phyloP scores from a whole-genome alignment of 92 coral and sea anemone genomes.

The Palythoa grandis region DNA sequence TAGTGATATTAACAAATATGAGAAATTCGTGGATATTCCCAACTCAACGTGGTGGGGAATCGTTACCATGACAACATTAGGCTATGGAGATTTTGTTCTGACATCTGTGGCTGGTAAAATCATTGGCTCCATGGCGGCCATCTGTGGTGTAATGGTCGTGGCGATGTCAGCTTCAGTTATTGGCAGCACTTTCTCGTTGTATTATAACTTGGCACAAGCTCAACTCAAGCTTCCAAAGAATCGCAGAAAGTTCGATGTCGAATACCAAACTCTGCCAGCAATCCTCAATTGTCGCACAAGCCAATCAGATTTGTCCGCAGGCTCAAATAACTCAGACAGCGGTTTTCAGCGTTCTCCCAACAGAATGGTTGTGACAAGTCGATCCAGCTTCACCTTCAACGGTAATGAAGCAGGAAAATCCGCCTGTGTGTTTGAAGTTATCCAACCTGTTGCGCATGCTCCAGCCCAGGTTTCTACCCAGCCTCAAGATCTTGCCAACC shows the following conservation, averaged over 20 bases:
- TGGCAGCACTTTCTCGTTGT: constrained; percentile 96
- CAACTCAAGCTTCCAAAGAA: constrained; percentile 92
- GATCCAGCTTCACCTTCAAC: constrained; percentile 78
- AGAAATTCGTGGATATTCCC: constrained; percentile 84
- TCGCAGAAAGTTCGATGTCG: constrained; percentile 74
- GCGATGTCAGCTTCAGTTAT: constrained; percentile 95
- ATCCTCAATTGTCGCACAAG: constrained; percentile 83
- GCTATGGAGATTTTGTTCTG: constrained; percentile 94
- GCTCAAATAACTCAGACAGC: constrained; percentile 82
- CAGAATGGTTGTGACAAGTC: constrained; percentile 66
- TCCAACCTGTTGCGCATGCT: constrained; percentile 42
- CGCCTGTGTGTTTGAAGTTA: constrained; percentile 72
- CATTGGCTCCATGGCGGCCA: constrained; percentile 91
- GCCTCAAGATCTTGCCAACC: constrained; percentile 37
- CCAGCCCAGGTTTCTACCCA: not conserved
- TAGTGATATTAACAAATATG: constrained; percentile 29
- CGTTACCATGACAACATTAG: constrained; percentile 97
- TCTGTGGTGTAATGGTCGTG: constrained; percentile 93
- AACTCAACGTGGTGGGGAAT: constrained; percentile 97
- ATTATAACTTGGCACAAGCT: constrained; percentile 96
- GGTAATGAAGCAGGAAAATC: constrained; percentile 50
- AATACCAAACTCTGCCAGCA: constrained; percentile 77
- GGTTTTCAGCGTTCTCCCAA: constrained; percentile 88
- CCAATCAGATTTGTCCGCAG: constrained; percentile 80
- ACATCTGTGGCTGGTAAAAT: constrained; percentile 86